Evolutionary conservation across 2,113 vertebrate genomes (phyloP).

Genomic region (Malurus cyaneus): DNA sequence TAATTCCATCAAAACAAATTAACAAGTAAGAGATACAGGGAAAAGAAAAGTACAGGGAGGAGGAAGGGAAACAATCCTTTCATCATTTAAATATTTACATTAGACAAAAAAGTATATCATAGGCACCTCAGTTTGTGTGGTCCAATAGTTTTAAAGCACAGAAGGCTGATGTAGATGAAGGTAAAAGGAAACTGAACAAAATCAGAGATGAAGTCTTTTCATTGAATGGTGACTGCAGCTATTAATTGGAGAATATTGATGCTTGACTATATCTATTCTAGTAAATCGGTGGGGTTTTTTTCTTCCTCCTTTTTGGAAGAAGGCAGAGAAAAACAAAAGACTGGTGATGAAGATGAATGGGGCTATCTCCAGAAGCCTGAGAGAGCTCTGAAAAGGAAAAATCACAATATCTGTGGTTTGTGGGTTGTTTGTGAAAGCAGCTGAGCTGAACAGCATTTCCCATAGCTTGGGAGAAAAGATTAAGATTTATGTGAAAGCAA

Average conservation of each 20-base stretch:
- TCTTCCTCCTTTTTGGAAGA: neutral
- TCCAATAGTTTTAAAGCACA: neutral
- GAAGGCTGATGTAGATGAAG: neutral
- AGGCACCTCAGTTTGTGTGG: neutral
- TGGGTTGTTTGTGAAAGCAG: neutral
- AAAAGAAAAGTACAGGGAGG: neutral
- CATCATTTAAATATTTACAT: neutral
- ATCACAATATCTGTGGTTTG: neutral
- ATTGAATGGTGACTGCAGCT: neutral
- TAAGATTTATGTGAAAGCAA: neutral
- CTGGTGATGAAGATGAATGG: neutral
- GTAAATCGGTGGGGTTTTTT: neutral
- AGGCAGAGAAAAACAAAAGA: neutral
- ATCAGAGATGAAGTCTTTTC: neutral
- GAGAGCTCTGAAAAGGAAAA: conserved; percentile 8
- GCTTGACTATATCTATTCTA: neutral
- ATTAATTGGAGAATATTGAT: neutral
- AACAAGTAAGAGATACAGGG: neutral
- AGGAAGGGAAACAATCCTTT: neutral
- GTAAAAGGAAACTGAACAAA: neutral
- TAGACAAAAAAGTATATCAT: neutral
- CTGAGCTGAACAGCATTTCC: conserved; percentile 6
- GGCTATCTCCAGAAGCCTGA: neutral
- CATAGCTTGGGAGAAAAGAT: neutral
- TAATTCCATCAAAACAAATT: neutral